Base-by-base conservation (phyloP, 2,113 vertebrate species). In the Oxyura jamaicensis region DNA sequence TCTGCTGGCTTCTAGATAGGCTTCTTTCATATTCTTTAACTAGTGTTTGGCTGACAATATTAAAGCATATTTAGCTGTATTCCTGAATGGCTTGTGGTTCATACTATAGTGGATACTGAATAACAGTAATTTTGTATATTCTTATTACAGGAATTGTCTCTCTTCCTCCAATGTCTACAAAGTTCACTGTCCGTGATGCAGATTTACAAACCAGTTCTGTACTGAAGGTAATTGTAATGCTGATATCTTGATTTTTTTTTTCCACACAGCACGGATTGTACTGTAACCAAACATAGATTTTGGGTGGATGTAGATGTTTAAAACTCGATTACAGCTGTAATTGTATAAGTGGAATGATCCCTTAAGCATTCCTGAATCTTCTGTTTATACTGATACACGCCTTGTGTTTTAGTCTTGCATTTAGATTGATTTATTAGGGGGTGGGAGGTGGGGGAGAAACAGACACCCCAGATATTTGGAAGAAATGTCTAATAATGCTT, bases 161-260 rank as follows among this genome's bases (percentile, higher is more conserved):
- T 62, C 69, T 76, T 85, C 71, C 90, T 13, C 13, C 74, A 36
- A 2, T 3, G 71, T 42, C 74, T 56, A 50, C 91, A 14, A 77
- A 52, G 39, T 53, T 74, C 58, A 36, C 75, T 92, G 65, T 16
- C 28, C 48, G 79, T 22, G 72, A 39, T 86, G 59, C 68, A 89
- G 66, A 62, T 86, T 92, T 55, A 62, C 36, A 75, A 44, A 60
- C n/a, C 67, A 85, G 26, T 18, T 90, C 95, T 80, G 13, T 15
- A 36, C 44, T 76, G 93, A 91, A 97, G 95, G 97, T 97, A 96
- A 95, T 10, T 79, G 12, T 48, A 88, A 84, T 36, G 35, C 50
- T 76, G 66, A 15, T 31, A 55, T 28, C 46, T 44, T 86, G n/a
- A 79, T 10, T 18, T 56, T 73, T 39, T 39, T 35, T 58, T 8